Evolutionary conservation across 2,888 invertebrate species (phyloP).

Genomic region (Sarcophaga carnaria): DNA sequence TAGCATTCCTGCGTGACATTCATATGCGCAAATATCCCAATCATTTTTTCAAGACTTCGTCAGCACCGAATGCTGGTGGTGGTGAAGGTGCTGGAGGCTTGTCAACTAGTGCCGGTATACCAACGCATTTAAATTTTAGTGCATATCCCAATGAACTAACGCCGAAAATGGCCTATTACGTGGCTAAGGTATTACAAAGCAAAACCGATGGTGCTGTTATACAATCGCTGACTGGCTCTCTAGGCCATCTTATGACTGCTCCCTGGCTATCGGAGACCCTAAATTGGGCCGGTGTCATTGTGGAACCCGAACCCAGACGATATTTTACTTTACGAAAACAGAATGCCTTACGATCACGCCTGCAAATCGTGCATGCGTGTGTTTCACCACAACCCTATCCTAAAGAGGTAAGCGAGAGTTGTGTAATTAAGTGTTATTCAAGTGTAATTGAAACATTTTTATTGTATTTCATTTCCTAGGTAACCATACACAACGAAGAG

Average conservation of each 20-base stretch:
- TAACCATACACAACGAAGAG: slow-evolving; percentile 82
- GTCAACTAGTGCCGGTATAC: slow-evolving; percentile 17
- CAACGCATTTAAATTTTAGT: slow-evolving; percentile 74
- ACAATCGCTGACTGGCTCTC: slow-evolving; percentile 85
- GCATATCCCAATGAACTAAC: slow-evolving; percentile 77
- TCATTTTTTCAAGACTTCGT: slow-evolving; percentile 75
- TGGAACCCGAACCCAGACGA: slow-evolving; percentile 90
- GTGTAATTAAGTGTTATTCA: slow-evolving; percentile 19
- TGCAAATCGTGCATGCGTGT: slow-evolving; percentile 89
- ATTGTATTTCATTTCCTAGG: slow-evolving; percentile 75
- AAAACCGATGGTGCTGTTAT: slow-evolving; percentile 87
- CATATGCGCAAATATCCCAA: slow-evolving; percentile 84
- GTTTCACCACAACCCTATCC: slow-evolving; percentile 90
- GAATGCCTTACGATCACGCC: slow-evolving; percentile 83
- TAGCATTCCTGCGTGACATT: slow-evolving; percentile 88
- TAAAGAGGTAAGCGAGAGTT: slow-evolving; percentile 84
- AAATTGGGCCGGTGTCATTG: slow-evolving; percentile 89
- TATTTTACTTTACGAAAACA: slow-evolving; percentile 86
- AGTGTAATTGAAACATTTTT: slow-evolving; percentile 8
- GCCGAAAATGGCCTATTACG: slow-evolving; percentile 80
- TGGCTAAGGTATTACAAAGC: slow-evolving; percentile 78
- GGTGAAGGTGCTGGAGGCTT: slow-evolving; percentile 12
- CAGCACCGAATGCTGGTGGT: slow-evolving; percentile 31
- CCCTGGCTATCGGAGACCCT: slow-evolving; percentile 88
- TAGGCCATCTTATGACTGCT: slow-evolving; percentile 85